These are phyloP conservation scores for Latrodectus geometricus DNA, from an alignment of 1,140 invertebrate genomes.

Conservation along the genomic window DNA sequence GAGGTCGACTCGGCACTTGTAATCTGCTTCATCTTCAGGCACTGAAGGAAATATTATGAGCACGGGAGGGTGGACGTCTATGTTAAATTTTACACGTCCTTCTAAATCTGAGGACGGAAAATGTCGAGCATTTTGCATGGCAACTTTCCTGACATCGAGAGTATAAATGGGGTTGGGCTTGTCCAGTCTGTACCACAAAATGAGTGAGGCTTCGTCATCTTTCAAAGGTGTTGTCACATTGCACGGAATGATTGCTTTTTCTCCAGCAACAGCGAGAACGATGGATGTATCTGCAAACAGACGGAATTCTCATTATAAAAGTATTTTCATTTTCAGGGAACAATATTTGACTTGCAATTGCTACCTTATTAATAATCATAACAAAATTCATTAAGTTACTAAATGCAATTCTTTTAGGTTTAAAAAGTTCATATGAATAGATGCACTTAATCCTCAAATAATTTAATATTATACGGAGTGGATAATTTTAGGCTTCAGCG, in stretches of 20 bases:
- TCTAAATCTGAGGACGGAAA: conserved; percentile 7
- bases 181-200: conserved; percentile 86
- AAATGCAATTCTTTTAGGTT: no score
- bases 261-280: conserved; percentile 79
- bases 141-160: conserved; percentile 10
- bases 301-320: neutral
- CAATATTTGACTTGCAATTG: no score
- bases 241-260: conserved; percentile 80
- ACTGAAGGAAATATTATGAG: conserved; percentile 71
- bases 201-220: conserved; percentile 80
- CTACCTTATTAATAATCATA: no score
- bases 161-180: conserved; percentile 24
- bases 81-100: conserved; percentile 52
- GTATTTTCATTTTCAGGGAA: no score
- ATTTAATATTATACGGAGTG: no score
- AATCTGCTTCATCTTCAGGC: conserved; percentile 27
- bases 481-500: no score
- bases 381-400: no score
- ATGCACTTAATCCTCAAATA: no score
- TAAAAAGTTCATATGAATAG: no score
- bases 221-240: conserved; percentile 79
- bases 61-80: conserved; percentile 69
- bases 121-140: neutral
- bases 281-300: conserved; percentile 2
- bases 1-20: conserved; percentile 68